Evolutionary conservation across 2,113 vertebrate species (phyloP).

Genomic region (Zeus faber): DNA sequence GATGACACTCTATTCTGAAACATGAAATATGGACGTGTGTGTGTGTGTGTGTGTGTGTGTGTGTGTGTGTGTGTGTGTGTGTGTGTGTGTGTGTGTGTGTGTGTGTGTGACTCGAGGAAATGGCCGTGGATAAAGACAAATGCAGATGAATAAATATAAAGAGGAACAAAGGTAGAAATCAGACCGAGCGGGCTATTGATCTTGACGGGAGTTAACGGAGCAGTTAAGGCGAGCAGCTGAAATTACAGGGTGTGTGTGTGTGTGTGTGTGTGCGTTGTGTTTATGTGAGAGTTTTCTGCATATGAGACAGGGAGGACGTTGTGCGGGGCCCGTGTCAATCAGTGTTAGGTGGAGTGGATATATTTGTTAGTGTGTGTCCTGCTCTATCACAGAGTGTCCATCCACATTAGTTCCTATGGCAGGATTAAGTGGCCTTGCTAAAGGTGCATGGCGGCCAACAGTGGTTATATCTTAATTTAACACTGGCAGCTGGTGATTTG

Average conservation of each 20-base stretch:
- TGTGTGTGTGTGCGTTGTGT: neutral
- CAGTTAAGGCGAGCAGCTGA: conserved; percentile 8
- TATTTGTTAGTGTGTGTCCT: conserved; percentile 53
- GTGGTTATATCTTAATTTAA: conserved; percentile 69
- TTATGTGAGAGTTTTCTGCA: conserved; percentile 1
- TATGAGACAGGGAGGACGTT: conserved; percentile 15
- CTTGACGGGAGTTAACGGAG: conserved; percentile 29
- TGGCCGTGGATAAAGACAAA: conserved; percentile 3
- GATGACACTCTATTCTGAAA: too few species aligned
- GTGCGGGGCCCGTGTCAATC: conserved; percentile 36
- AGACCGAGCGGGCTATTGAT: conserved; percentile 27
- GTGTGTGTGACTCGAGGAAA: conserved; percentile 4
- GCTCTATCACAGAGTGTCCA: conserved; percentile 57
- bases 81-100: conserved; percentile 8
- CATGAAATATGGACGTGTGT: too few species aligned
- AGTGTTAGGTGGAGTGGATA: conserved; percentile 52
- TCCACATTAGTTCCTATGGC: conserved; percentile 64
- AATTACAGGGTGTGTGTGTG: neutral
- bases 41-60: too few species aligned
- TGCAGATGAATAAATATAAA: conserved; percentile 20
- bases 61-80: conserved; percentile 2
- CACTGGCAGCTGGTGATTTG: conserved; percentile 57
- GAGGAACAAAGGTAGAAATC: conserved; percentile 12
- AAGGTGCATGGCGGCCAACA: conserved; percentile 50
- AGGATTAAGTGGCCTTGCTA: conserved; percentile 61